Conservation (phyloP, 2,888 invertebrate species). For the Hypsopygia costalis region DNA sequence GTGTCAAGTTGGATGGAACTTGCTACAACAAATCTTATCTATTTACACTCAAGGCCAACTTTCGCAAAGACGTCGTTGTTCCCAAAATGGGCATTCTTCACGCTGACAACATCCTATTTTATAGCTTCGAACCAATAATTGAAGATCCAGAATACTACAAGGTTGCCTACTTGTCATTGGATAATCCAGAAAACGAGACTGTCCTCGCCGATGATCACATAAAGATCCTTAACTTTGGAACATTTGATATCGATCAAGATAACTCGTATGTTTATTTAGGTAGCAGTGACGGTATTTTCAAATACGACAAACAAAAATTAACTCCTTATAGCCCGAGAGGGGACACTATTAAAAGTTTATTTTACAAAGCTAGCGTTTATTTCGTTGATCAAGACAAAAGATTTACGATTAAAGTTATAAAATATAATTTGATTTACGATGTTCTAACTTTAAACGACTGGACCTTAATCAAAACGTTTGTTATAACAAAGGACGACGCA, state of each 20-base stretch:
- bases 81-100: constrained; percentile 49
- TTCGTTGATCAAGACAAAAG: constrained; percentile 47
- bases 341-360: constrained; percentile 47
- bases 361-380: constrained; percentile 53
- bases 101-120: constrained; percentile 48
- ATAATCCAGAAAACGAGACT: constrained; percentile 30
- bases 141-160: constrained; percentile 58
- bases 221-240: constrained; percentile 50
- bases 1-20: constrained; percentile 40
- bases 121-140: constrained; percentile 57
- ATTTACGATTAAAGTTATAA: constrained; percentile 47
- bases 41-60: constrained; percentile 53
- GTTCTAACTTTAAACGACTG: constrained; percentile 34
- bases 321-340: constrained; percentile 53
- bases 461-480: constrained; percentile 49
- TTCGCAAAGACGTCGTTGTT: constrained; percentile 51
- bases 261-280: constrained; percentile 55
- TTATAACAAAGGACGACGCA: constrained; percentile 50
- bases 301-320: constrained; percentile 41
- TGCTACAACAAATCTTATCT: constrained; percentile 53
- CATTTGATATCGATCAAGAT: constrained; percentile 61
- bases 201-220: constrained; percentile 36
- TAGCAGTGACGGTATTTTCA: constrained; percentile 56
- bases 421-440: constrained; percentile 43
- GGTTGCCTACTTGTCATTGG: constrained; percentile 53